Conservation (phyloP, 35 echinoderm and acorn worm species). For the Apostichopus japonicus region DNA sequence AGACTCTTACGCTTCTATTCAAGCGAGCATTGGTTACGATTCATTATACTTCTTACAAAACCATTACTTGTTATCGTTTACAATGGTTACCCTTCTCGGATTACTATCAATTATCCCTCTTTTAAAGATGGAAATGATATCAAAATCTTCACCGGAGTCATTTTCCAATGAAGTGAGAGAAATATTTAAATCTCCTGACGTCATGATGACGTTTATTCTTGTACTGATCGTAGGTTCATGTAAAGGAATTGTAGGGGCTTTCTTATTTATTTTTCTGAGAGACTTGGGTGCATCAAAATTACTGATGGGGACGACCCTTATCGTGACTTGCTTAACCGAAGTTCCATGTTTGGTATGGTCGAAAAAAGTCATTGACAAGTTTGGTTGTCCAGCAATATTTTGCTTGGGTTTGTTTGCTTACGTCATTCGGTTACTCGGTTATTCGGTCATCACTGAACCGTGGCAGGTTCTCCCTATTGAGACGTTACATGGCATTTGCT, state of each 20-base stretch:
- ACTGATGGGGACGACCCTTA: constrained; percentile 58
- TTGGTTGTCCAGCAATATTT: constrained; percentile 64
- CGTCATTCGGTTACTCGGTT: constrained; percentile 62
- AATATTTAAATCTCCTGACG: constrained; percentile 5
- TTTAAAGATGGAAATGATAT: constrained; percentile 5
- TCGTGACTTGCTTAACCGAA: constrained; percentile 64
- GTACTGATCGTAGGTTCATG: constrained; percentile 38
- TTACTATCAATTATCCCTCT: background rate
- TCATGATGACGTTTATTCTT: constrained; percentile 19
- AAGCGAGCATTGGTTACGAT: background rate
- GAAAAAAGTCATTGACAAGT: constrained; percentile 43
- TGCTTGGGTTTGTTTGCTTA: constrained; percentile 68
- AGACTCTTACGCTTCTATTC: background rate
- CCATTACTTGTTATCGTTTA: background rate
- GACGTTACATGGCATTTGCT: constrained; percentile 74
- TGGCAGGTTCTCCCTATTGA: constrained; percentile 71
- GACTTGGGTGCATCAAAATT: constrained; percentile 58
- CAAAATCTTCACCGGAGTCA: constrained; percentile 4
- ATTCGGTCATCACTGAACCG: constrained; percentile 64
- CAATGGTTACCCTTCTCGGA: background rate
- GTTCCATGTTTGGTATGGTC: constrained; percentile 65
- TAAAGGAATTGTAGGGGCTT: constrained; percentile 39
- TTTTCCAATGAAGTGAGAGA: background rate
- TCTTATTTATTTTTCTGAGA: constrained; percentile 65
- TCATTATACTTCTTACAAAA: constrained; percentile 5